phyloP scores from a whole-genome alignment of 2,113 vertebrate species.

The Brachirus orientalis region DNA sequence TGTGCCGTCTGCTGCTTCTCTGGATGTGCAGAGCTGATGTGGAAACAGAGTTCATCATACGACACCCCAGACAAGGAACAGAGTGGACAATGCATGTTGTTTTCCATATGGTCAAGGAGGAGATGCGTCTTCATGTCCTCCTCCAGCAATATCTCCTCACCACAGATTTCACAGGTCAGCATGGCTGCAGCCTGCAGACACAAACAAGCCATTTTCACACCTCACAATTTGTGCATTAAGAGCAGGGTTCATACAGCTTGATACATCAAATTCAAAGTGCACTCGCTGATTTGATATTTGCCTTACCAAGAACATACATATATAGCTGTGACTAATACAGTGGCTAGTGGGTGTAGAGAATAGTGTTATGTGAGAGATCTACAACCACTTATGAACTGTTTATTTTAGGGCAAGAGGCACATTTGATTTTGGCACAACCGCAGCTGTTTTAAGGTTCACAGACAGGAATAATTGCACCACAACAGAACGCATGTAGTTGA shows the following conservation, averaged over 20 bases:
- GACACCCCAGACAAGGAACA: slow-evolving; percentile 80
- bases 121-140: slow-evolving; percentile 81
- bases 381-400: no score
- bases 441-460: no score
- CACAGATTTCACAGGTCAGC: slow-evolving; percentile 85
- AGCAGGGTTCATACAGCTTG: no score
- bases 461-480: no score
- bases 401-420: no score
- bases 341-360: no score
- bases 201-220: neutral
- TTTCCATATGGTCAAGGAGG: slow-evolving; percentile 77
- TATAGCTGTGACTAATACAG: no score
- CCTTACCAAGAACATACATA: no score
- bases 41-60: slow-evolving; percentile 82
- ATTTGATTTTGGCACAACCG: no score
- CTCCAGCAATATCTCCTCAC: slow-evolving; percentile 79
- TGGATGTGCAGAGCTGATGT: slow-evolving; percentile 78
- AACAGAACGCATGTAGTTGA: neutral
- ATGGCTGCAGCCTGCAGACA: slow-evolving; percentile 63
- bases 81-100: slow-evolving; percentile 77
- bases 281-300: no score
- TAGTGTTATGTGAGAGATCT: no score
- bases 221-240: neutral
- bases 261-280: no score
- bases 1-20: slow-evolving; percentile 52